Base-by-base conservation (phyloP, 1,140 invertebrate species). In the Caenorhabditis tropicalis region DNA sequence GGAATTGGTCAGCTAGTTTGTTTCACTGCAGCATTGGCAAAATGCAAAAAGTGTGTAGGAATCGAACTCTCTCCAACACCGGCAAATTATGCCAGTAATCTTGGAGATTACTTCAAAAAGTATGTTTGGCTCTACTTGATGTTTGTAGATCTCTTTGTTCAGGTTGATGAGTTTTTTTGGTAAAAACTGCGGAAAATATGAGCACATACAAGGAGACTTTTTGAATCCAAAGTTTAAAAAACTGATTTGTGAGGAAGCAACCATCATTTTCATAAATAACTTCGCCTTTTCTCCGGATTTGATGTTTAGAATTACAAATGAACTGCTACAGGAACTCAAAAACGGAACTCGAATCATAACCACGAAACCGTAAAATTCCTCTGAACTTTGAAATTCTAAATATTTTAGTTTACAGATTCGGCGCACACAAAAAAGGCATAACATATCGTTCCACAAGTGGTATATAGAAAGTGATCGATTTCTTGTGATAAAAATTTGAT, bases 231-330 rank as follows among this genome's bases (percentile, higher is more conserved):
- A 91, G 60, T 91, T 82, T 65, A 81, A 87, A n/a, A 48, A 89
- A n/a, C 81, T 91, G 56, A 91, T 91, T 29, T 58, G 36, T 31
- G 39, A 90, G 33, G 88, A 91, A 58, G 90, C 90, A 2, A 91
- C 90, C 10, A 87, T 91, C 48, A 90, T 91, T 39, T 91, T 91
- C 82, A 90, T 91, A 80, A 91, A 91, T 82, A 91, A 91, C 82
- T 91, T 79, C 74, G 90, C 90, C 1, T 91, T 91, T 74, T 36
- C 82, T 24, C 79, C 90, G 12, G 89, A 91, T 12, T 49, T 91
- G 10, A 90, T 91, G 53, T 53, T 86, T 15, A 81, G 84, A 36
- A 91, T 91, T 48, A 91, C 89, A 79, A 53, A 49, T 43, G 84
- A 90, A 79, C 36, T 90, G 12, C 46, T 90, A 4, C 39, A 51